A percentile compares a stretch with the other conserved stretches of the same genome.
These are phyloP conservation scores for Ectemnius lituratus DNA, from an alignment of 2,888 invertebrate genomes.

Conservation along the genomic window DNA sequence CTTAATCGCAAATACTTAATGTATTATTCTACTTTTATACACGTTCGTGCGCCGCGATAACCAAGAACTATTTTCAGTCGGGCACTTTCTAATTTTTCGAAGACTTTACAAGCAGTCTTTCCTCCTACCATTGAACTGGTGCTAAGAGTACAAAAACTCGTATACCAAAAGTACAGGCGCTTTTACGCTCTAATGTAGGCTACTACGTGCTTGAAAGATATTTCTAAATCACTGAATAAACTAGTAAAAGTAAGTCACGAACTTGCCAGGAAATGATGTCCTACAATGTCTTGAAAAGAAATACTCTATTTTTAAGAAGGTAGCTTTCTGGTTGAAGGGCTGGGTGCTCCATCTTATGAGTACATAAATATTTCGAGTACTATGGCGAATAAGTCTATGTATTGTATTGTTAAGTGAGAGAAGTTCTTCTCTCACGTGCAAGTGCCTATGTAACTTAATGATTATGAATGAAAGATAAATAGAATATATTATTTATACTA, in stretches of 20 bases:
- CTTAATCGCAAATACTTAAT: constrained; percentile 27
- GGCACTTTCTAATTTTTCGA: constrained; percentile 10
- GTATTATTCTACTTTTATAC: constrained; percentile 27
- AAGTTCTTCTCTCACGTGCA: constrained; percentile 57
- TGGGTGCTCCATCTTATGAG: too few relatives aligned
- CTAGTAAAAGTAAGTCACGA: background rate
- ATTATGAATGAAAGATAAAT: constrained; percentile 55
- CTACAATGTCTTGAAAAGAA: background rate
- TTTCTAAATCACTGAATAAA: constrained; percentile 24
- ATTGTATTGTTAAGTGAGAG: constrained; percentile 43
- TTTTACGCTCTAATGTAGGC: constrained; percentile 28
- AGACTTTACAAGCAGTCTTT: constrained; percentile 8
- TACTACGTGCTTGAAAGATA: constrained; percentile 15
- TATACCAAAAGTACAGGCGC: constrained; percentile 14
- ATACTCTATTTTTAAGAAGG: background rate
- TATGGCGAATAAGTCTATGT: constrained; percentile 24
- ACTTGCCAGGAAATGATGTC: background rate
- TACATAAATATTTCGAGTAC: background rate
- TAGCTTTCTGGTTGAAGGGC: background rate
- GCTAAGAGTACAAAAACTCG: constrained; percentile 28
- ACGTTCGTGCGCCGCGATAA: background rate
- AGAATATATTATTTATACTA: constrained; percentile 57
- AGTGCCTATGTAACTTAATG: constrained; percentile 62
- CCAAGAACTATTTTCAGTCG: constrained; percentile 4
- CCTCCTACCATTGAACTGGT: constrained; percentile 9